A percentile compares a stretch with the other conserved stretches of the same genome.
Evolutionary conservation across 2,113 vertebrate genomes (phyloP).

Genomic region (Columbina picui): DNA sequence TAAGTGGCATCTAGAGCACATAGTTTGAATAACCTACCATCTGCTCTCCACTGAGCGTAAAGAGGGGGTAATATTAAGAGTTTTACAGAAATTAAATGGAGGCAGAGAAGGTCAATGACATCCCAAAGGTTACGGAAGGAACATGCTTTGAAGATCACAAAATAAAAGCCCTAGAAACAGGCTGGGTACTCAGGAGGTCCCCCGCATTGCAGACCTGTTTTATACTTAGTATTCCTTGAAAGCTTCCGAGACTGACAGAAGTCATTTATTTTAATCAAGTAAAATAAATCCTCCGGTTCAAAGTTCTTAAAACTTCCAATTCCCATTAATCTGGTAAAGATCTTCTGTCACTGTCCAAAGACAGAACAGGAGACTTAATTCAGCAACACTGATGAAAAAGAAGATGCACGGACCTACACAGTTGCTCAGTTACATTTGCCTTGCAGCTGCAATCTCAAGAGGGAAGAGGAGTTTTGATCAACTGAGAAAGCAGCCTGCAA

Average conservation of each 20-base stretch:
- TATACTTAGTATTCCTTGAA: slow-evolving; percentile 8
- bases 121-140: neutral
- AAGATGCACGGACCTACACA: neutral
- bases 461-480: neutral
- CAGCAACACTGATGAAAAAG: neutral
- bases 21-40: neutral
- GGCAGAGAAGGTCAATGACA: neutral
- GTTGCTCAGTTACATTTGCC: slow-evolving; percentile 19
- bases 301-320: slow-evolving; percentile 17
- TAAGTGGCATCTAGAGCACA: neutral
- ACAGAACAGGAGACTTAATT: neutral
- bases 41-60: neutral
- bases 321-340: slow-evolving; percentile 34
- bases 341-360: slow-evolving; percentile 27
- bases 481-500: neutral
- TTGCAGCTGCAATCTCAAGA: neutral
- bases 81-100: neutral
- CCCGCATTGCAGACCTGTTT: neutral
- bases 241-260: neutral
- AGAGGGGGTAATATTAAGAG: neutral
- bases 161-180: neutral
- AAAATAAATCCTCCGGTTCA: neutral
- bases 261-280: slow-evolving; percentile 8
- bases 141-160: neutral
- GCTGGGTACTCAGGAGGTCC: neutral